Evolutionary conservation across 2,888 invertebrate species (phyloP), one percentile per base, ranked within the genome.

Genomic region (Nomada fucata): DNA sequence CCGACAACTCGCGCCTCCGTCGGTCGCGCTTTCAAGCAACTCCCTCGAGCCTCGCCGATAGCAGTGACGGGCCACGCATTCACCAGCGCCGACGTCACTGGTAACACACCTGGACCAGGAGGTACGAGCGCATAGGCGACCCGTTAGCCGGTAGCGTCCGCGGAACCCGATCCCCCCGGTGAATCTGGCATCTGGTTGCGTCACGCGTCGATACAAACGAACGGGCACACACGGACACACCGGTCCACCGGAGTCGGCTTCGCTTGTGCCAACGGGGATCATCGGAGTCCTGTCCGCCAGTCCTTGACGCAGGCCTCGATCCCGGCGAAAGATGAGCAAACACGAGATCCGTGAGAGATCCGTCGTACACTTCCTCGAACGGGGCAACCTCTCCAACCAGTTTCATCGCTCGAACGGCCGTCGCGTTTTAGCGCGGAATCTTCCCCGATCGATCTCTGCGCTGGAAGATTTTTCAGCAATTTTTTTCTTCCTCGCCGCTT

Each of bases 281-380:
- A 64, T 64, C 76, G 75, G 75, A 68, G 82, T 86, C 83, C 79
- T 71, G 47, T 73, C 80, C 64, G 70, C 65, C 75, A 89, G 87
- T 89, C 89, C 89, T 89, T 89, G 89, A 86, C 80, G 82, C 78
- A 84, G 79, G 76, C 84, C 84, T 84, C 84, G 88, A 86, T 86
- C 80, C 72, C 75, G 74, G 79, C 82, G 79, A 82, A 77, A 85
- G 88, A 89, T 86, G 88, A 88, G 79, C 82, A 83, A 86, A 88
- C 83, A 67, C 76, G 87, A 88, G 88, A 88, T 87, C 85, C 88
- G 88, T 87, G 87, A 86, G 89, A 88, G 80, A 84, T 80, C 67
- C 73, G 61, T 60, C 71, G 77, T 60, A 50, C 52, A 68, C 79
- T 87, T 86, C 85, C 86, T 84, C 76, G 72, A 83, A 70, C 61